These are phyloP conservation scores for Rhynchonycteris naso DNA, from an alignment of 2,797 vertebrate genomes.

Conservation along the genomic window DNA sequence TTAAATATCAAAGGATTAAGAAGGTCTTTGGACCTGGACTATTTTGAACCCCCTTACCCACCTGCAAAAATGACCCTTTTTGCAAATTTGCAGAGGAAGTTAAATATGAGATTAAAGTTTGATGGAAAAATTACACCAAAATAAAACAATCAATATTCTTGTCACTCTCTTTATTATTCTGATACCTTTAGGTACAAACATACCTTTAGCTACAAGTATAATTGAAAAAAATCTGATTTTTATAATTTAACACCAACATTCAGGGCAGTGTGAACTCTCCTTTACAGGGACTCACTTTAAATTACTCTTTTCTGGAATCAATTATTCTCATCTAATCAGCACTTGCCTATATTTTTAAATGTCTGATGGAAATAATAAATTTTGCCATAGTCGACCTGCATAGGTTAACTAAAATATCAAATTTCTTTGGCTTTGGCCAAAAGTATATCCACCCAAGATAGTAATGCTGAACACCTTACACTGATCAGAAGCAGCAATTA, in stretches of 20 bases:
- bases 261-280: not conserved
- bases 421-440: conserved; percentile 40
- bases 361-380: conserved; percentile 58
- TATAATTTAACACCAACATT: conserved; percentile 5
- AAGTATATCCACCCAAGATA: not conserved
- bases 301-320: conserved; percentile 42
- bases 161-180: not conserved
- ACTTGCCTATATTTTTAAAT: conserved; percentile 54
- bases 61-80: not conserved
- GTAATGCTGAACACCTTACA: not conserved
- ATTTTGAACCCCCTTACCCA: fast-evolving
- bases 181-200: not conserved
- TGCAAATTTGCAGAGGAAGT: not conserved
- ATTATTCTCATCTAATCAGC: not conserved
- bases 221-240: conserved; percentile 29
- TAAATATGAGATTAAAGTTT: not conserved
- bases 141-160: not conserved
- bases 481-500: conserved; percentile 15
- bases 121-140: not conserved
- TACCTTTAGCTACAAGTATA: not conserved
- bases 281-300: not conserved
- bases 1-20: not conserved
- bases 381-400: not conserved
- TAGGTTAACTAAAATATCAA: conserved; percentile 46
- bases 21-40: not conserved